phyloP scores from a whole-genome alignment of 2,888 invertebrate species.

The Hirtodrosophila confusa region DNA sequence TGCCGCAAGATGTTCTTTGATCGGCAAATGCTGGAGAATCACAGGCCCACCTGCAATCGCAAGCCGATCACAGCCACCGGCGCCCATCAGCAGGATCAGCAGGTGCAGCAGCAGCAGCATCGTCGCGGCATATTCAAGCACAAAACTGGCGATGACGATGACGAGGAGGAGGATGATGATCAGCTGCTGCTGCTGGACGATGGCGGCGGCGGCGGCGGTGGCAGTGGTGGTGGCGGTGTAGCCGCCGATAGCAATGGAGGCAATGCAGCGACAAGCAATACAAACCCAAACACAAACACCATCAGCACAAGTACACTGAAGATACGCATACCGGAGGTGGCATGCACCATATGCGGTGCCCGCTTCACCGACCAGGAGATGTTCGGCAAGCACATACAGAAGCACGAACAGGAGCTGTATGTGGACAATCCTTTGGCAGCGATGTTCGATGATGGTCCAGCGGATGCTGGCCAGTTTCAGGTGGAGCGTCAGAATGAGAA shows the following conservation, averaged over 20 bases:
- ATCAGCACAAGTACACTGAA: slow-evolving; percentile 45
- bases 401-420: slow-evolving; percentile 83
- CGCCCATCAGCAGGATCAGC: slow-evolving; percentile 64
- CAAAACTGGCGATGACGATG: slow-evolving; percentile 79
- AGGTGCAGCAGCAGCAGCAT: slow-evolving; percentile 25
- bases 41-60: slow-evolving; percentile 81
- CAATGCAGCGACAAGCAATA: slow-evolving; percentile 23
- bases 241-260: slow-evolving; percentile 33
- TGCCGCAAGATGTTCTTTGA: slow-evolving; percentile 84
- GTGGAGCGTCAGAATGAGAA: slow-evolving; percentile 83
- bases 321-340: slow-evolving; percentile 82
- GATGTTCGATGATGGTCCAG: slow-evolving; percentile 84
- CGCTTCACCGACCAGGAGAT: slow-evolving; percentile 83
- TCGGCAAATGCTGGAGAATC: slow-evolving; percentile 83
- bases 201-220: slow-evolving; percentile 26
- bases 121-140: slow-evolving; percentile 59
- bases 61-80: slow-evolving; percentile 76
- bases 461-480: slow-evolving; percentile 83
- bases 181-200: slow-evolving; percentile 44
- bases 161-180: slow-evolving; percentile 60
- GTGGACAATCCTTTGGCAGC: slow-evolving; percentile 83
- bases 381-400: slow-evolving; percentile 83
- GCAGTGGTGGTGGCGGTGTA: slow-evolving; percentile 24
- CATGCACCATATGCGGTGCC: slow-evolving; percentile 83
- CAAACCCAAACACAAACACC: not conserved